A percentile compares a stretch with the other conserved stretches of the same genome.
phyloP scores from a whole-genome alignment of 2,113 vertebrate species.

The Lontra canadensis region DNA sequence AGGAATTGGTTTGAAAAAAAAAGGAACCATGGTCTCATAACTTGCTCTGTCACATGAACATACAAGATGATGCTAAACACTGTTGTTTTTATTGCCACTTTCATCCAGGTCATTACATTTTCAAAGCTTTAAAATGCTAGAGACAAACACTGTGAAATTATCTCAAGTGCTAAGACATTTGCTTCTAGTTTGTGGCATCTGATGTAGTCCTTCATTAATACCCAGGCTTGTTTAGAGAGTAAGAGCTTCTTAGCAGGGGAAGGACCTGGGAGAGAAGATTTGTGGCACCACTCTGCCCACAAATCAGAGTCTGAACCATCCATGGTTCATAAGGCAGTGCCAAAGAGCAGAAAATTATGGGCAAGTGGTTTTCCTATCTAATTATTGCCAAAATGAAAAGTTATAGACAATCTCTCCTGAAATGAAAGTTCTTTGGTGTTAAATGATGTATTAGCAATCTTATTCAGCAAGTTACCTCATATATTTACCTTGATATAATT shows the following conservation, averaged over 20 bases:
- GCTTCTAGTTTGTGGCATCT: not conserved
- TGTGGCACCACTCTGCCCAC: not conserved
- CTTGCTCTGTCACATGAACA: not conserved
- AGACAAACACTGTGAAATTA: not conserved
- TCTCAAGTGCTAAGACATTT: not conserved
- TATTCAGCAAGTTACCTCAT: not conserved
- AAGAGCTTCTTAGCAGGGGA: not conserved
- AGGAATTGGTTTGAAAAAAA: not conserved
- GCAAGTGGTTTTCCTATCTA: not conserved
- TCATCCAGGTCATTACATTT: not conserved
- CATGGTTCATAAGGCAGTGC: not conserved
- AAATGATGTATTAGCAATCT: not conserved
- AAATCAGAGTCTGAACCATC: not conserved
- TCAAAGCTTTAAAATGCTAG: conserved; percentile 1
- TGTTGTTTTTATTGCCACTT: not conserved
- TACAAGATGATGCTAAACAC: not conserved
- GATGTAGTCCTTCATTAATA: not conserved
- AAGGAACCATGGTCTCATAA: not conserved
- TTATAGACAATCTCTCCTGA: not conserved
- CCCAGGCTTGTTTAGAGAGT: not conserved
- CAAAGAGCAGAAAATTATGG: not conserved
- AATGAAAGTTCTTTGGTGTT: not conserved
- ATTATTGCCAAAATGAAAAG: not conserved
- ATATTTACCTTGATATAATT: conserved; percentile 19
- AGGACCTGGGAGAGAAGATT: not conserved